Percentiles rank a stretch among this genome's conserved stretches.
Conservation (phyloP, 2,888 invertebrate species). For the Ectropis crepuscularia region DNA sequence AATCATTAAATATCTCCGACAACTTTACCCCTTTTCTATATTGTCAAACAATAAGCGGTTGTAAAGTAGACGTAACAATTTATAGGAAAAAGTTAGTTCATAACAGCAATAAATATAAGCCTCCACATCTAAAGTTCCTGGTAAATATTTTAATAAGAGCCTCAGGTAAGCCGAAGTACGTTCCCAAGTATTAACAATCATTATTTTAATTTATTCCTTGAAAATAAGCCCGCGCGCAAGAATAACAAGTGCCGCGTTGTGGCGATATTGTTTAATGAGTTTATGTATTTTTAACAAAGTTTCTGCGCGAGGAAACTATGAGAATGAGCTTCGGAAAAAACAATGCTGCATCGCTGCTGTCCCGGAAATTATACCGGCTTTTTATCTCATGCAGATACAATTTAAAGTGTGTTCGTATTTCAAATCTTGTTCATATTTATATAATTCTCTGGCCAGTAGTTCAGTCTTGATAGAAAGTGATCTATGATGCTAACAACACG, state of each 20-base stretch:
- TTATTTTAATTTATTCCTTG: slow-evolving; percentile 53
- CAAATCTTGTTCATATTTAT: too few relatives aligned
- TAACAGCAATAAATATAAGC: slow-evolving; percentile 29
- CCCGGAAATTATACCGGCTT: background rate
- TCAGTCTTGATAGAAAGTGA: too few relatives aligned
- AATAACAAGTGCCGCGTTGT: slow-evolving; percentile 37
- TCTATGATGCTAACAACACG: too few relatives aligned
- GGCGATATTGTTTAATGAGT: slow-evolving; percentile 43
- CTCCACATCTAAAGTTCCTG: slow-evolving; percentile 28
- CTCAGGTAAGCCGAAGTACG: slow-evolving; percentile 26
- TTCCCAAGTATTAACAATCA: slow-evolving; percentile 46
- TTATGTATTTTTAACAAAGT: slow-evolving; percentile 41
- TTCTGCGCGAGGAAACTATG: slow-evolving; percentile 21
- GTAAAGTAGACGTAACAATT: slow-evolving; percentile 3
- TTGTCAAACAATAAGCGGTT: background rate
- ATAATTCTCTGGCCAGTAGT: too few relatives aligned
- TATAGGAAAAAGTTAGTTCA: slow-evolving; percentile 12
- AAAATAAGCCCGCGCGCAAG: slow-evolving; percentile 43
- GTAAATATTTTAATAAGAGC: slow-evolving; percentile 40
- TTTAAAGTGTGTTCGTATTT: too few relatives aligned
- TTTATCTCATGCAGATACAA: background rate
- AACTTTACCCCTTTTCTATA: too few relatives aligned
- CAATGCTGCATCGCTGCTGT: background rate
- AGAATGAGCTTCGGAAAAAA: slow-evolving; percentile 14
- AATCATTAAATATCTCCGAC: too few relatives aligned